Base-by-base conservation (phyloP, 1,140 invertebrate species). In the Steinernema khuongi region DNA sequence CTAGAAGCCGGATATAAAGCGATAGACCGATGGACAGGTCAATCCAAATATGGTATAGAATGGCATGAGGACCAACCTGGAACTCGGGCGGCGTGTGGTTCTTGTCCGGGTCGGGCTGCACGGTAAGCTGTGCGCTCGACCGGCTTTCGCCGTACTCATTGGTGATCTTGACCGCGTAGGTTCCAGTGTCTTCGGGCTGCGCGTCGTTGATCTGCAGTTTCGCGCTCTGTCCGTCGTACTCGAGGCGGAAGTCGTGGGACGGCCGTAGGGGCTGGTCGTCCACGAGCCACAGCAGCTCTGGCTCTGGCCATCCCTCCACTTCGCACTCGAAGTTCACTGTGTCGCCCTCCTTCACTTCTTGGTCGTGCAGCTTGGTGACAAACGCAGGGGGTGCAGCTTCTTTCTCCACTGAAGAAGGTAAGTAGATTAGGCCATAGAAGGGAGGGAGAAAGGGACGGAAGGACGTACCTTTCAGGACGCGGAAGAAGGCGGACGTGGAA, bases 241-340 rank as follows among this genome's bases (percentile, higher is more conserved):
- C 79, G 18, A 84, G 72, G 28, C 75, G 73, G 72, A 84, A 84
- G 70, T 84, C 83, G 60, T 80, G 78, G 18, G 81, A 84, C 0
- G 83, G 83, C 28, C 83, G 67, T n/a, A 84, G 78, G 18, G 83
- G 83, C 73, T 85, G 83, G 43, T 85, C 83, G 67, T 85, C 83
- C 2, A 84, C 78, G 22, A 83, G 78, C 81, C 72, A 80, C 67
- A 84, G 36, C 75, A 81, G 79, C 72, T 82, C 80, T 14, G 83
- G 83, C 74, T 84, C 83, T 26, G 83, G 83, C 83, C 83, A 84
- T 28, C 83, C 83, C 67, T 85, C 82, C 1, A 76, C 75, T 74
- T 85, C 82, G 70, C 83, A 85, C 19, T 84, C 82, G 70, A 84
- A 85, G 30, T 70, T 78, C 50, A 84, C 77, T 11, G 85, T 82